phyloP scores from a whole-genome alignment of 2,113 vertebrate genomes.

The Picathartes gymnocephalus region DNA sequence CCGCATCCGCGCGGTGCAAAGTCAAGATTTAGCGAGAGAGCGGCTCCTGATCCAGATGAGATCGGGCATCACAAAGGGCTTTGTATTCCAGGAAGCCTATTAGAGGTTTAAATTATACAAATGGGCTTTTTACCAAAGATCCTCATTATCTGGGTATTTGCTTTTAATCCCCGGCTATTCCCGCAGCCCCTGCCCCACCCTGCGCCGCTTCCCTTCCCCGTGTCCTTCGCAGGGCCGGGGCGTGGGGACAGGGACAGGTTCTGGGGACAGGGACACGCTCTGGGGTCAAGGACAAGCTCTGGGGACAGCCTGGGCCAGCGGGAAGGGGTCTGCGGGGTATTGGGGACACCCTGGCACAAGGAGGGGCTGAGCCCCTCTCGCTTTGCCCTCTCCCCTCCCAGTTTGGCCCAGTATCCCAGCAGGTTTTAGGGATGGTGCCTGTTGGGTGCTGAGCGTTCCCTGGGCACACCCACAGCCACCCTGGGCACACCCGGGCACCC shows the following conservation, averaged over 20 bases:
- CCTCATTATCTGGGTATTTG: conserved; percentile 62
- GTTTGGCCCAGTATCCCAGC: not conserved
- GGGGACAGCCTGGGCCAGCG: not conserved
- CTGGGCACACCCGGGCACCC: not conserved
- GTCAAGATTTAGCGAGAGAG: not conserved
- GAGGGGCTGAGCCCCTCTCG: not conserved
- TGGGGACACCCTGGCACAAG: fast-evolving
- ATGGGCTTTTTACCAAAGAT: conserved; percentile 58
- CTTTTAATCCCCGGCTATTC: conserved; percentile 32
- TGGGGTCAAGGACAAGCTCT: not conserved
- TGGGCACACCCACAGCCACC: fast-evolving
- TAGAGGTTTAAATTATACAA: conserved; percentile 58
- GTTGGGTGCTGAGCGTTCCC: not conserved
- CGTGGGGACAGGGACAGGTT: not conserved
- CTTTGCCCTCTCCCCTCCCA: not conserved
- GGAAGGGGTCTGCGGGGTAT: not conserved
- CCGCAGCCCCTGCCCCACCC: not conserved
- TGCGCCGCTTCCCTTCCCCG: not conserved
- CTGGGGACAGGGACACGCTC: not conserved
- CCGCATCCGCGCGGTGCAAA: not conserved
- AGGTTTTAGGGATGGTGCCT: not conserved
- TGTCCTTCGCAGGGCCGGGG: fast-evolving
- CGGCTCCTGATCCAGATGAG: conserved; percentile 28
- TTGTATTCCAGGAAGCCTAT: conserved; percentile 66
- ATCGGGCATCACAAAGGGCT: conserved; percentile 55